Evolutionary conservation across 2,888 invertebrate species (phyloP).

Genomic region (Eulithis testata): DNA sequence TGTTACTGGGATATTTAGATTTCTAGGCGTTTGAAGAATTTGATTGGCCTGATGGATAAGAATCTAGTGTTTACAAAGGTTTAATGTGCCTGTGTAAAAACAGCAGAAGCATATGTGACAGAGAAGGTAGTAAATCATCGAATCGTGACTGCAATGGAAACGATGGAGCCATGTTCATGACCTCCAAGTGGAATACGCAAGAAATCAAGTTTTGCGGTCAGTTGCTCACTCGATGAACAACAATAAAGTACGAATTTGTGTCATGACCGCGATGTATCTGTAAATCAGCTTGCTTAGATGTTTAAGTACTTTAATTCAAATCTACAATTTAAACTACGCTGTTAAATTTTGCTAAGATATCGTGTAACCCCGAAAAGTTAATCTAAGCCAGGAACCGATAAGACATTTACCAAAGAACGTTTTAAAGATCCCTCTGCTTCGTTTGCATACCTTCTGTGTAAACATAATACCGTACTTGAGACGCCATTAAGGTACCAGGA

Average conservation of each 20-base stretch:
- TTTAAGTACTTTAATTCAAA: slow-evolving; percentile 6
- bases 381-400: not conserved
- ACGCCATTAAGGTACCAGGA: slow-evolving; percentile 21
- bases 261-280: slow-evolving; percentile 47
- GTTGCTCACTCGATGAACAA: slow-evolving; percentile 46
- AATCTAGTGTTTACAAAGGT: no score
- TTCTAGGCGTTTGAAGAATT: not conserved
- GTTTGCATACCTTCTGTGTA: slow-evolving; percentile 21
- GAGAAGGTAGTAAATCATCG: slow-evolving; percentile 35
- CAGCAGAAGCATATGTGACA: slow-evolving; percentile 31
- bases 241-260: slow-evolving; percentile 52
- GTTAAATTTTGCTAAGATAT: slow-evolving; percentile 1
- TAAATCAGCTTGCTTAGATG: slow-evolving; percentile 28
- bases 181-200: slow-evolving; percentile 42
- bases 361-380: not conserved
- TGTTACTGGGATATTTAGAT: not conserved
- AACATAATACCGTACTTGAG: slow-evolving; percentile 31
- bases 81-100: not conserved
- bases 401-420: not conserved
- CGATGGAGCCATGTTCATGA: slow-evolving; percentile 41
- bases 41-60: no score
- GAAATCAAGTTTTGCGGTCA: slow-evolving; percentile 51
- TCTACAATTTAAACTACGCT: not conserved
- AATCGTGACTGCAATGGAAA: slow-evolving; percentile 40
- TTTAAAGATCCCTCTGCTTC: slow-evolving; percentile 18